Conservation (phyloP, 2,888 invertebrate genomes). For the Phania funesta region DNA sequence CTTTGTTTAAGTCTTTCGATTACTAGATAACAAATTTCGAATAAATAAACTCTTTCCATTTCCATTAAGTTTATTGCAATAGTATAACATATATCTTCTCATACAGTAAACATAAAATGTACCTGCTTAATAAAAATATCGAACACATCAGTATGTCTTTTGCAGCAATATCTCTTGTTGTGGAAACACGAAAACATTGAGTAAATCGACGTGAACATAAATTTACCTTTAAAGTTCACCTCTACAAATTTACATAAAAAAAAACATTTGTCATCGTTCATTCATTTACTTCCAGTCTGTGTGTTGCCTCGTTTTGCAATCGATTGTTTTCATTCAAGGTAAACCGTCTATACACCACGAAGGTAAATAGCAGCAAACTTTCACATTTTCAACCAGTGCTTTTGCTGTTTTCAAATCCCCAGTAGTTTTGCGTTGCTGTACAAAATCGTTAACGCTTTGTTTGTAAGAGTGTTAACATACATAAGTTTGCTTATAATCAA, state of each 20-base stretch:
- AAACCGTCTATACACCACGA: slow-evolving; percentile 22
- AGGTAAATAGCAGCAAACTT: slow-evolving; percentile 1
- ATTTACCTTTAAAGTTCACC: slow-evolving; percentile 36
- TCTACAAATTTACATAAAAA: slow-evolving; percentile 13
- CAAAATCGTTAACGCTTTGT: slow-evolving; percentile 26
- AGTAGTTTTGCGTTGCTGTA: not conserved
- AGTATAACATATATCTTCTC: slow-evolving; percentile 15
- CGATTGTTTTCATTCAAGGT: slow-evolving; percentile 46
- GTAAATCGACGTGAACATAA: slow-evolving; percentile 24
- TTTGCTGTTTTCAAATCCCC: not conserved
- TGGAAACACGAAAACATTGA: slow-evolving; percentile 7
- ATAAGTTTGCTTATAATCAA: slow-evolving; percentile 19
- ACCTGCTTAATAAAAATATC: slow-evolving; percentile 35
- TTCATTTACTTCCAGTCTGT: not conserved
- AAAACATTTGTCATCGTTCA: slow-evolving; percentile 29
- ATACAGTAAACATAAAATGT: slow-evolving; percentile 46
- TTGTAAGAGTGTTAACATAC: not conserved
- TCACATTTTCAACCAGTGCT: not conserved
- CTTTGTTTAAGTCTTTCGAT: not conserved
- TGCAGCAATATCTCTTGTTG: not conserved
- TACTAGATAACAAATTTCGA: not conserved
- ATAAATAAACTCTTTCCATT: not conserved
- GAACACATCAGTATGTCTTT: slow-evolving; percentile 31
- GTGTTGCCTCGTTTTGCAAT: slow-evolving; percentile 12
- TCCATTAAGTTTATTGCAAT: slow-evolving; percentile 8